A percentile compares a stretch with the other conserved stretches of the same genome.
These are phyloP conservation scores for Mormyrus proboscirostris DNA, from an alignment of 2,797 vertebrate genomes.

Conservation along the genomic window DNA sequence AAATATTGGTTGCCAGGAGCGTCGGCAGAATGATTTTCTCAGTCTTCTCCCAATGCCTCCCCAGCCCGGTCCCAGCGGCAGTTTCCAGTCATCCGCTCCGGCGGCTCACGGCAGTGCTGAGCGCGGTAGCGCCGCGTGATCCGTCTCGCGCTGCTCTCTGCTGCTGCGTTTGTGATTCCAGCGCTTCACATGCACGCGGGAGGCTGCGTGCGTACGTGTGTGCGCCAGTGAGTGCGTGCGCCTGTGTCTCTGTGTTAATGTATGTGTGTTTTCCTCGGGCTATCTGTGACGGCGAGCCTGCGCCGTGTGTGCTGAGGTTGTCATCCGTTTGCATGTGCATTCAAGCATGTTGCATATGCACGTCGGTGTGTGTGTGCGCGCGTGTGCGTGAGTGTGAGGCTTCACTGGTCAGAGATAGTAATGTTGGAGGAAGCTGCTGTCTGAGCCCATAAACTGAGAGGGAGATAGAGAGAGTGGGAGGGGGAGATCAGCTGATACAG, in stretches of 20 bases:
- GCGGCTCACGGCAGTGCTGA: conserved; percentile 52
- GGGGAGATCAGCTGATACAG: conserved; percentile 55
- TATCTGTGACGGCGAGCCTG: conserved; percentile 27
- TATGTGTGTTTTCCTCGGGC: conserved; percentile 35
- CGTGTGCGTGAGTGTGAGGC: conserved; percentile 44
- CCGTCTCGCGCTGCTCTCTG: conserved; percentile 40
- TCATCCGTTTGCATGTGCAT: conserved; percentile 11
- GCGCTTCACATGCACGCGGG: conserved; percentile 47
- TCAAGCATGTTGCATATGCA: conserved; percentile 17
- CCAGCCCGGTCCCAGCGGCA: conserved; percentile 21
- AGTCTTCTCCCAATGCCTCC: not conserved
- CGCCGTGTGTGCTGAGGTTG: conserved; percentile 10
- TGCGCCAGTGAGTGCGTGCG: conserved; percentile 16
- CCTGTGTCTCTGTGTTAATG: conserved; percentile 27
- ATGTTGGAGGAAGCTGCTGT: conserved; percentile 57
- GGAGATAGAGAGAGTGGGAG: conserved; percentile 36
- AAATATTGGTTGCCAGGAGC: conserved; percentile 27
- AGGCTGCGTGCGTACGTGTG: conserved; percentile 40
- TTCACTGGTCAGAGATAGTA: conserved; percentile 66
- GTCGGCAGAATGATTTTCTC: conserved; percentile 31
- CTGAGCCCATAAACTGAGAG: conserved; percentile 52
- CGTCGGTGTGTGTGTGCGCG: conserved; percentile 32
- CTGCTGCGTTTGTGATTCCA: conserved; percentile 62
- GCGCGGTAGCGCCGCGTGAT: conserved; percentile 7
- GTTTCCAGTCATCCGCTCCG: conserved; percentile 33